Conservation (phyloP, 2,113 vertebrate genomes). For the Grus americana region DNA sequence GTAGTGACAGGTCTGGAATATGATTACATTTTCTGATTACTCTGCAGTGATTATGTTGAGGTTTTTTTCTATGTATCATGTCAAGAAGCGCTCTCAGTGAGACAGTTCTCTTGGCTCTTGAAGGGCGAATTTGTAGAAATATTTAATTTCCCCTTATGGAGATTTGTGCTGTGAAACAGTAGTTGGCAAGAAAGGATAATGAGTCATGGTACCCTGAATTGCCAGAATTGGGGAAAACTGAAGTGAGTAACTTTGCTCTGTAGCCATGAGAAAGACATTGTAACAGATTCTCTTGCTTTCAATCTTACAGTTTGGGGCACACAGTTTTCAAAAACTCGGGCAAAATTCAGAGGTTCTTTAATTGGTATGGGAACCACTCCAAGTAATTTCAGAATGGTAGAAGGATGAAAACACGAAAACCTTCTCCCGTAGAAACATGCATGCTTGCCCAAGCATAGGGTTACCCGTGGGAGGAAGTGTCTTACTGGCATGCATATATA, state of each 20-base stretch:
- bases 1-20: background rate
- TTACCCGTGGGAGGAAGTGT: background rate
- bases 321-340: background rate
- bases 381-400: background rate
- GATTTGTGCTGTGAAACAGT: background rate
- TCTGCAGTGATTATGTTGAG: background rate
- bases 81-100: background rate
- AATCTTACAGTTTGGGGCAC: background rate
- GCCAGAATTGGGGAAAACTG: background rate
- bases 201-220: background rate
- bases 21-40: background rate
- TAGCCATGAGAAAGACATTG: background rate
- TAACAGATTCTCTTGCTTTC: background rate
- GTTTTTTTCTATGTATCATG: background rate
- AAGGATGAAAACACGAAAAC: background rate
- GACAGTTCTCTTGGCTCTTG: background rate
- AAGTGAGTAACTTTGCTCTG: background rate
- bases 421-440: background rate
- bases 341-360: background rate
- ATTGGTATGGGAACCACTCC: background rate
- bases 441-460: background rate
- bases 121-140: background rate
- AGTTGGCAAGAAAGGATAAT: background rate
- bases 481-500: background rate
- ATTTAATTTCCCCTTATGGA: conserved; percentile 22